A percentile compares a stretch with the other conserved stretches of the same genome.
These are phyloP conservation scores for Chromis chromis DNA, from an alignment of 2,797 vertebrate genomes.

Conservation along the genomic window DNA sequence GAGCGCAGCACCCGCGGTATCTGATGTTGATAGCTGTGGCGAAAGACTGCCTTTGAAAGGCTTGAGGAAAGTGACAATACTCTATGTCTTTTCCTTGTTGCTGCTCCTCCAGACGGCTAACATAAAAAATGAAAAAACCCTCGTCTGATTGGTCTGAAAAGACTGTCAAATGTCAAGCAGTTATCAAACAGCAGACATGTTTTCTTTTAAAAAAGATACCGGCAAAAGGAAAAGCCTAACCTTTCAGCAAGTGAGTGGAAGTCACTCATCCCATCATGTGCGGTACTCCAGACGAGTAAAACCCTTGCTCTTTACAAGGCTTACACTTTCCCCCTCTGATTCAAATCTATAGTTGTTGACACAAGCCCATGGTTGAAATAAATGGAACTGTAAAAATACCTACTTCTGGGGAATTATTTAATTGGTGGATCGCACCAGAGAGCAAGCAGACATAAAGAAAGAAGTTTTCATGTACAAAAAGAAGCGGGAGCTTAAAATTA, in stretches of 20 bases:
- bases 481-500: constrained; percentile 9
- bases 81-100: constrained; percentile 70
- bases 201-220: constrained; percentile 78
- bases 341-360: constrained; percentile 69
- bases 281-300: constrained; percentile 52
- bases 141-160: constrained; percentile 84
- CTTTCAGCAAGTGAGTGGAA: constrained; percentile 77
- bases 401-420: constrained; percentile 55
- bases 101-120: constrained; percentile 67
- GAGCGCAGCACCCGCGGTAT: constrained; percentile 62
- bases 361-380: constrained; percentile 45
- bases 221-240: constrained; percentile 75
- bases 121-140: constrained; percentile 50
- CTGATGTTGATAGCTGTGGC: constrained; percentile 82
- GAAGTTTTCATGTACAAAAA: neutral
- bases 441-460: constrained; percentile 14
- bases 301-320: constrained; percentile 55
- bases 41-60: constrained; percentile 81
- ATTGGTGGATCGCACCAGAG: constrained; percentile 7
- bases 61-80: constrained; percentile 80
- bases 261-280: constrained; percentile 77
- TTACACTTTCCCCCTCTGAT: constrained; percentile 66
- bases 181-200: constrained; percentile 83
- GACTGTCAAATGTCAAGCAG: constrained; percentile 87
- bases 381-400: constrained; percentile 47